Conservation (phyloP, 2,888 invertebrate genomes). For the Podotricha telesiphe region DNA sequence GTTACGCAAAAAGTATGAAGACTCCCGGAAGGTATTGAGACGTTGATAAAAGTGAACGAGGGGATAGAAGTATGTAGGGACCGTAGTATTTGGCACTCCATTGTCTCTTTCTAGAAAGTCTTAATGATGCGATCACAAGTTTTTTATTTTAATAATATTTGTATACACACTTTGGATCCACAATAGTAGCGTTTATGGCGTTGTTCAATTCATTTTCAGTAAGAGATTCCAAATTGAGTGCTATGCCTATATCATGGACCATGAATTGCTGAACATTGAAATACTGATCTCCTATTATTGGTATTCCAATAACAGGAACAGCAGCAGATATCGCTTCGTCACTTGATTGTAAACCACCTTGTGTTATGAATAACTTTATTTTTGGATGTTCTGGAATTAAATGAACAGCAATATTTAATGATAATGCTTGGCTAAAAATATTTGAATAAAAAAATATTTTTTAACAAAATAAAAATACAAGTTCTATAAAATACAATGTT, state of each 20-base stretch:
- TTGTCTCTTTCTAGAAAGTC: too few relatives aligned
- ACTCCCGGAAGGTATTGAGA: too few relatives aligned
- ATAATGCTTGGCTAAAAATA: background rate
- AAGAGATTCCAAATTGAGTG: constrained; percentile 47
- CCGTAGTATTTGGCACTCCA: too few relatives aligned
- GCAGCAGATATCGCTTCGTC: constrained; percentile 66
- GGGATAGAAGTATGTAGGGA: too few relatives aligned
- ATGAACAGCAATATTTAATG: background rate
- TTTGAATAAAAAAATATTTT: background rate
- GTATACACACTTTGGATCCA: constrained; percentile 48
- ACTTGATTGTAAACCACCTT: constrained; percentile 70
- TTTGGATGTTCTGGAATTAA: constrained; percentile 64
- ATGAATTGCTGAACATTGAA: constrained; percentile 57
- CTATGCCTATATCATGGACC: constrained; percentile 49
- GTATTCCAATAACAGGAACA: constrained; percentile 63
- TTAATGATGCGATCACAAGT: too few relatives aligned
- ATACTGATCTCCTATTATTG: constrained; percentile 66
- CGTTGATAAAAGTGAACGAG: too few relatives aligned
- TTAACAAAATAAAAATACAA: background rate
- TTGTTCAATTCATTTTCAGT: constrained; percentile 50
- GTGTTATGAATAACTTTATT: constrained; percentile 69
- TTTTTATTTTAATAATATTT: background rate
- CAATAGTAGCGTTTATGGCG: constrained; percentile 49
- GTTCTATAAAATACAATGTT: too few relatives aligned
- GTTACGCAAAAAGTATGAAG: too few relatives aligned